Evolutionary conservation across 2,888 invertebrate genomes (phyloP).

Genomic region (Drosophila recens): DNA sequence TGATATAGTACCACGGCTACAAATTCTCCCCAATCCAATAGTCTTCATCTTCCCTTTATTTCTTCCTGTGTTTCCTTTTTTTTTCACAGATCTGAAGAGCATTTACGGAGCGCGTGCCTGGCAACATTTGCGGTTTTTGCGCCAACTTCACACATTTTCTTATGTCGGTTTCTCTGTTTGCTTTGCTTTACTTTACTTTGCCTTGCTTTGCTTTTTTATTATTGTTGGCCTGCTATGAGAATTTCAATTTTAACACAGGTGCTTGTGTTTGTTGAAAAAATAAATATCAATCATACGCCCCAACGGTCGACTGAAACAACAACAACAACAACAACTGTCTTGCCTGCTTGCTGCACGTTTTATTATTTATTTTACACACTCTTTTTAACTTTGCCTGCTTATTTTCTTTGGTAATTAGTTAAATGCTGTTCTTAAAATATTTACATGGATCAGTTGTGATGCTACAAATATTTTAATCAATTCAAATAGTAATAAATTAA

Average conservation of each 20-base stretch:
- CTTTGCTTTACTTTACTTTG: slow-evolving; percentile 34
- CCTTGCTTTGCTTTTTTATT: slow-evolving; percentile 38
- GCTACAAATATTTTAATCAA: neutral
- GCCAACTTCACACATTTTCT: slow-evolving; percentile 79
- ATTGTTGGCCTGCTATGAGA: slow-evolving; percentile 67
- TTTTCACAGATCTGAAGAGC: slow-evolving; percentile 64
- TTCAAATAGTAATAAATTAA: neutral
- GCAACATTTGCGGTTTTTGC: slow-evolving; percentile 79
- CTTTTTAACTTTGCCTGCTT: slow-evolving; percentile 48
- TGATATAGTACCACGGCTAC: slow-evolving; percentile 36
- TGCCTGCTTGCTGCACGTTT: slow-evolving; percentile 3
- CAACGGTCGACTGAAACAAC: slow-evolving; percentile 44
- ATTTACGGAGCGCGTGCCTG: slow-evolving; percentile 72
- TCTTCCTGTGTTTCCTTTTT: slow-evolving; percentile 29
- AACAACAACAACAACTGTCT: slow-evolving; percentile 2
- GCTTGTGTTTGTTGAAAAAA: slow-evolving; percentile 75
- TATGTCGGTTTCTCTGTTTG: slow-evolving; percentile 58
- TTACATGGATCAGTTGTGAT: neutral
- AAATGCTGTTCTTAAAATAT: slow-evolving; percentile 28
- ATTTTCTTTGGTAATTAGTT: slow-evolving; percentile 62
- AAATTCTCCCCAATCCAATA: slow-evolving; percentile 6
- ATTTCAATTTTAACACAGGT: slow-evolving; percentile 78
- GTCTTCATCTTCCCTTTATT: neutral
- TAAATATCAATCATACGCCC: slow-evolving; percentile 79
- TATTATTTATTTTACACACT: slow-evolving; percentile 35